Percentiles rank a stretch among this genome's conserved stretches.
Conservation (phyloP, 2,797 vertebrate species). For the Coracias cyanogaster region DNA sequence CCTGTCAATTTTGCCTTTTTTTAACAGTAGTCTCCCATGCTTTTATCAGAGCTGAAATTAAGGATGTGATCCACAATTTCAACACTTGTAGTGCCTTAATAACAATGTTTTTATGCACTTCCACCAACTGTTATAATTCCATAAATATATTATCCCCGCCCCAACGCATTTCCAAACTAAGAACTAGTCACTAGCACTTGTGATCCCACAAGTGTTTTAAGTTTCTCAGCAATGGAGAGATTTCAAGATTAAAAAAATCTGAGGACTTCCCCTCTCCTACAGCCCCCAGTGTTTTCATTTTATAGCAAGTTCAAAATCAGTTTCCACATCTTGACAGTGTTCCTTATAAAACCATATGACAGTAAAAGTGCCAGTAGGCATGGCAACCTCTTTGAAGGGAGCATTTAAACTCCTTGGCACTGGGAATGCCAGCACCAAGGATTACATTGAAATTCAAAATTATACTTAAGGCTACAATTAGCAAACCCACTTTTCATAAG, state of each 20-base stretch:
- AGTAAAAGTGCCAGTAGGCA: conserved; percentile 84
- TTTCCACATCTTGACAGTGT: conserved; percentile 85
- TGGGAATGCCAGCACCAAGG: conserved; percentile 83
- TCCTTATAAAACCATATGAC: conserved; percentile 84
- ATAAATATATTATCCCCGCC: neutral
- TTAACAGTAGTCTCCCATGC: neutral
- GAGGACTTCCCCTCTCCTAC: conserved; percentile 60
- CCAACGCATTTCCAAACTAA: conserved; percentile 18
- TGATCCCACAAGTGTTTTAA: conserved; percentile 72
- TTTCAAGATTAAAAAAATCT: conserved; percentile 53
- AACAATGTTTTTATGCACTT: conserved; percentile 67
- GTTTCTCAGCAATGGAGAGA: conserved; percentile 78
- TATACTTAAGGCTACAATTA: conserved; percentile 84
- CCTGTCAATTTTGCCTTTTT: conserved; percentile 43
- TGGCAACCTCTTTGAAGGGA: conserved; percentile 85
- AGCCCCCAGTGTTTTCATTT: conserved; percentile 71
- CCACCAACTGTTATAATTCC: conserved; percentile 8
- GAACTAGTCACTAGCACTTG: conserved; percentile 67
- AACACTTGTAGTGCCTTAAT: conserved; percentile 41
- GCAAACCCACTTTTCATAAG: conserved; percentile 77
- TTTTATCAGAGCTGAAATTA: conserved; percentile 68
- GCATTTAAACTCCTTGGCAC: conserved; percentile 82
- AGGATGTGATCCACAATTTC: conserved; percentile 65
- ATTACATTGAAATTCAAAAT: conserved; percentile 84
- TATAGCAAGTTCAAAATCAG: conserved; percentile 53